Evolutionary conservation across 2,888 invertebrate genomes (phyloP), one percentile per base, ranked within the genome.

Genomic region (Drosophila yooni): DNA sequence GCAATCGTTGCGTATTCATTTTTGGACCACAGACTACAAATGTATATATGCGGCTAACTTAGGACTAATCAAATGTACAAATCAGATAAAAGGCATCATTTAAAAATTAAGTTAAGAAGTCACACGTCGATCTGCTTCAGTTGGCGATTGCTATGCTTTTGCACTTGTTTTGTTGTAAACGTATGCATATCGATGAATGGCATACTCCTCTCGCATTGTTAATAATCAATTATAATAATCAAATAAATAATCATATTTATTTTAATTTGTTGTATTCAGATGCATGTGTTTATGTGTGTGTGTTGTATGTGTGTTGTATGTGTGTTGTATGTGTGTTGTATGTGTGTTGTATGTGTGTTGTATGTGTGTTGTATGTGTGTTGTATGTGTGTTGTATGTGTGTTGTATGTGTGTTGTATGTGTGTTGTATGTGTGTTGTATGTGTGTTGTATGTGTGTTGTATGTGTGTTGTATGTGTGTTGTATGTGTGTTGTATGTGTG

Each of bases 11-110:
- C 46, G 34, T 58, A 34, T 62, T 62, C 56, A 11, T n/a, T 70
- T 70, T 74, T 82, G 75, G 68, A 76, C 81, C 73, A 72, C 74
- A 81, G 81, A 71, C 70, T 66, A 54, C 68, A 66, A 61, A n/a
- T 36, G 8, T 54, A 25, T 43, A 25, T 21, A 53, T 53, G 52
- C 59, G 36, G 36, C 57, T 58, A 79, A 81, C 77, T 87, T 80
- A 79, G 21, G 65, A 69, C 65, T 83, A 74, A 70, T 62, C 74
- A 87, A 77, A 60, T 68, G 51, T 53, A n/a, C n/a, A 80, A 67
- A 70, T 56, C 38, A 56, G 15, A 34, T 3, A 34, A 29, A n/a
- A 33, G 8, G 2, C 27, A 31, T 21, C 4, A 27, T 18, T 8
- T 36, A 3, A 40, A 51, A 50, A n/a, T 40, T 29, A 57, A 15